These are phyloP conservation scores for Cynopterus sphinx DNA, from an alignment of 2,797 vertebrate species.

Conservation along the genomic window DNA sequence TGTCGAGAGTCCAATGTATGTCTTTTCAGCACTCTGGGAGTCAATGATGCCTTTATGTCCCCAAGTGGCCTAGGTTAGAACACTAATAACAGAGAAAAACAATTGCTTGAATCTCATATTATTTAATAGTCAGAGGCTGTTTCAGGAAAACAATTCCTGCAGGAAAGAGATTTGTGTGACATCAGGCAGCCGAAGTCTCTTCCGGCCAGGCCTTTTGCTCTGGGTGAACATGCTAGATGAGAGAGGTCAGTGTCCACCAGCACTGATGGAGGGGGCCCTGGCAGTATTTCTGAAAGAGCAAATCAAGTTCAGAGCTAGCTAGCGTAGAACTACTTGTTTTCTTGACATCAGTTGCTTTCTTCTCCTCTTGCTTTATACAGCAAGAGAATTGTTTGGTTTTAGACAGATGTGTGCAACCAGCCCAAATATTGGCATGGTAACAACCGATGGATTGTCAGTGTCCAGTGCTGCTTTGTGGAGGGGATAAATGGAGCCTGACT, in stretches of 20 bases:
- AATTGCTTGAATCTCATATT: slow-evolving; percentile 67
- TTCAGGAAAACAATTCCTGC: slow-evolving; percentile 68
- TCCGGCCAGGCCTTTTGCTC: slow-evolving; percentile 59
- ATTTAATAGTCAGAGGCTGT: slow-evolving; percentile 72
- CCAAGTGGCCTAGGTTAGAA: slow-evolving; percentile 52
- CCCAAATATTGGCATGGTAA: slow-evolving; percentile 70
- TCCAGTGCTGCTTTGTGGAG: slow-evolving; percentile 65
- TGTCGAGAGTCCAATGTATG: not conserved
- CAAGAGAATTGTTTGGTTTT: slow-evolving; percentile 78
- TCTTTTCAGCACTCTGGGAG: slow-evolving; percentile 48
- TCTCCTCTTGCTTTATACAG: slow-evolving; percentile 78
- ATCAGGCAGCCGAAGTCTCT: slow-evolving; percentile 54
- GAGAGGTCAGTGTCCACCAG: slow-evolving; percentile 59
- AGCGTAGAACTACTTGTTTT: slow-evolving; percentile 58
- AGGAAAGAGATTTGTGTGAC: slow-evolving; percentile 65
- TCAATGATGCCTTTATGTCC: slow-evolving; percentile 63
- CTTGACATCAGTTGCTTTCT: slow-evolving; percentile 76
- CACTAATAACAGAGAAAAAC: slow-evolving; percentile 58
- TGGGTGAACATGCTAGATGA: slow-evolving; percentile 51
- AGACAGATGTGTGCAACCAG: slow-evolving; percentile 80
- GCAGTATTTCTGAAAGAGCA: slow-evolving; percentile 64
- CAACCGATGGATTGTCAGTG: slow-evolving; percentile 78
- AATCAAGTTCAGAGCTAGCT: slow-evolving; percentile 51
- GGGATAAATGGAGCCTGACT: slow-evolving; percentile 68
- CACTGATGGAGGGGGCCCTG: not conserved